Conservation (phyloP, 2,888 invertebrate species). For the Heliconius aoede region DNA sequence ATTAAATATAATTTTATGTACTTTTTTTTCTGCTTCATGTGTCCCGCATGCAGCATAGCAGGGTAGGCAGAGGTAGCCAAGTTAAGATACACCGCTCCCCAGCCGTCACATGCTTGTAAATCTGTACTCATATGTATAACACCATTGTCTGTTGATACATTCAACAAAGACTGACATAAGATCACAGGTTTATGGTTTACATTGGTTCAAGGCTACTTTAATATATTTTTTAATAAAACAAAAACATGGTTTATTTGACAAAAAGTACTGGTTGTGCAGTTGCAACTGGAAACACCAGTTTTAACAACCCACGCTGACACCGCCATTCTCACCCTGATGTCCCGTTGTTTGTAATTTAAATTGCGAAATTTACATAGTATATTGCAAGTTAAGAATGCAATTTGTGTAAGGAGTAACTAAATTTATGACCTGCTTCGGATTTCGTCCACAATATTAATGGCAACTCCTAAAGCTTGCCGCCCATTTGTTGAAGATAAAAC, state of each 20-base stretch:
- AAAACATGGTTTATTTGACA: slow-evolving; percentile 48
- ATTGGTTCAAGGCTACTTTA: background rate
- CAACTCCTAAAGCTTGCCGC: slow-evolving; percentile 43
- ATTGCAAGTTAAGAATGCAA: slow-evolving; percentile 74
- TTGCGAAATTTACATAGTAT: slow-evolving; percentile 75
- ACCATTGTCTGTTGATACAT: too few species aligned
- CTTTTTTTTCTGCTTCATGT: too few species aligned
- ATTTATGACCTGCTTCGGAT: slow-evolving; percentile 61
- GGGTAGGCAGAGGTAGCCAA: too few species aligned
- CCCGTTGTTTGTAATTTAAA: slow-evolving; percentile 73
- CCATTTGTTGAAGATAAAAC: slow-evolving; percentile 45
- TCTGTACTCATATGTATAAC: too few species aligned
- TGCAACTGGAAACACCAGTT: slow-evolving; percentile 63
- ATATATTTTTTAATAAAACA: background rate
- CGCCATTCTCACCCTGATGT: slow-evolving; percentile 44
- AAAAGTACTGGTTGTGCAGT: slow-evolving; percentile 55
- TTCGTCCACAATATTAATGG: slow-evolving; percentile 52
- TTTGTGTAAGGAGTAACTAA: slow-evolving; percentile 63
- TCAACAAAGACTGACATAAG: too few species aligned
- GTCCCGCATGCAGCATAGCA: too few species aligned
- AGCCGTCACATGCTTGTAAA: too few species aligned
- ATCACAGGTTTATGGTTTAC: background rate
- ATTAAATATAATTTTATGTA: background rate
- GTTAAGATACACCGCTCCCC: too few species aligned
- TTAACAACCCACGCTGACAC: slow-evolving; percentile 59